Percentiles rank a stretch among this genome's conserved stretches.
Evolutionary conservation across 1,140 invertebrate species (phyloP).

Genomic region (Rhopalosiphum maidis): DNA sequence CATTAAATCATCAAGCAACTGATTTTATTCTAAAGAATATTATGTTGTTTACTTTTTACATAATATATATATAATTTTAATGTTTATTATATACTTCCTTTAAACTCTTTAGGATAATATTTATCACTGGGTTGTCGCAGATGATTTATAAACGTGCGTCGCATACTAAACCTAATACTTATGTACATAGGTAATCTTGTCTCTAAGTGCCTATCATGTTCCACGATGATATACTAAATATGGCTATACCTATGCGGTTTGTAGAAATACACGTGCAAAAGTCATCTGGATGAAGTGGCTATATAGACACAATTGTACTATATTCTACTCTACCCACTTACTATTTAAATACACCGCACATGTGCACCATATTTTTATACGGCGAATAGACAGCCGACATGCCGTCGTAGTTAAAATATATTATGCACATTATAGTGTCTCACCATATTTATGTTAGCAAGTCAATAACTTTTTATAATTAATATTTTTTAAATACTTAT

Average conservation of each 20-base stretch:
- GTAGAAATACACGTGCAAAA: slow-evolving; percentile 27
- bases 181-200: not conserved
- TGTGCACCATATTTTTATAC: not conserved
- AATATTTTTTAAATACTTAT: slow-evolving; percentile 8
- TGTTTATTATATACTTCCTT: not conserved
- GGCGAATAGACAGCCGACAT: not conserved
- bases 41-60: too few species aligned
- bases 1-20: too few species aligned
- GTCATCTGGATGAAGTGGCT: slow-evolving; percentile 14
- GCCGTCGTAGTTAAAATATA: not conserved
- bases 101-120: not conserved
- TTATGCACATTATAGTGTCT: not conserved
- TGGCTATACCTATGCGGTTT: not conserved
- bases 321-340: not conserved
- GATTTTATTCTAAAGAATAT: too few species aligned
- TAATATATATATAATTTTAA: not conserved
- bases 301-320: not conserved
- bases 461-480: slow-evolving; percentile 8
- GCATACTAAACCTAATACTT: not conserved
- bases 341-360: not conserved
- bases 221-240: not conserved
- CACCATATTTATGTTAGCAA: not conserved
- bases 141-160: not conserved
- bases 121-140: not conserved
- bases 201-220: slow-evolving; percentile 3